These are phyloP conservation scores for Hycleus cichorii DNA, from an alignment of 1,140 invertebrate species.

Conservation along the genomic window DNA sequence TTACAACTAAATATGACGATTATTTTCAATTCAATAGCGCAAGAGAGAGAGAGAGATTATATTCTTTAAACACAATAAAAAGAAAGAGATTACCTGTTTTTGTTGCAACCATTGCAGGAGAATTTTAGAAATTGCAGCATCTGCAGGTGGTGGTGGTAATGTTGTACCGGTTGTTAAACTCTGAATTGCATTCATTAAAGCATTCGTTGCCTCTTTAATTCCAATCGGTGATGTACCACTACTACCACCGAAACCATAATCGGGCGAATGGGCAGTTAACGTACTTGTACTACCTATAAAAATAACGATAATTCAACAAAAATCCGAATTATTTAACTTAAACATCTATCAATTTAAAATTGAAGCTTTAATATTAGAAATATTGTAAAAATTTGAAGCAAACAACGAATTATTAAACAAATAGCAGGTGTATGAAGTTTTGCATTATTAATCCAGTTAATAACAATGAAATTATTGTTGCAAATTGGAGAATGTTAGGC, in stretches of 20 bases:
- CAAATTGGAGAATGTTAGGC: neutral
- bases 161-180: constrained; percentile 21
- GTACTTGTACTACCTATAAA: constrained; percentile 37
- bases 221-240: constrained; percentile 27
- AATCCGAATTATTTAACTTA: neutral
- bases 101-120: constrained; percentile 37
- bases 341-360: neutral
- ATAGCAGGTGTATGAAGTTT: too few relatives aligned
- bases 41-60: too few relatives aligned
- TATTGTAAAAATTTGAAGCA: neutral
- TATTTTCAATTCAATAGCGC: too few relatives aligned
- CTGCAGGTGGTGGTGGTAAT: constrained; percentile 29
- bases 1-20: too few relatives aligned
- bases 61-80: neutral
- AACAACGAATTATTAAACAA: neutral
- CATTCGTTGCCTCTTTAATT: constrained; percentile 35
- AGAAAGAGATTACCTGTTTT: constrained; percentile 18
- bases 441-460: neutral
- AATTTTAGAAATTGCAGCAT: constrained; percentile 32
- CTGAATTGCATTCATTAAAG: constrained; percentile 33
- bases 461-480: neutral
- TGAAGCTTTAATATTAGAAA: neutral
- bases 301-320: neutral
- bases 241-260: constrained; percentile 31
- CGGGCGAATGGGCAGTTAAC: constrained; percentile 37